Base-by-base conservation (phyloP, 2,888 invertebrate genomes). In the Heliconius cydno region DNA sequence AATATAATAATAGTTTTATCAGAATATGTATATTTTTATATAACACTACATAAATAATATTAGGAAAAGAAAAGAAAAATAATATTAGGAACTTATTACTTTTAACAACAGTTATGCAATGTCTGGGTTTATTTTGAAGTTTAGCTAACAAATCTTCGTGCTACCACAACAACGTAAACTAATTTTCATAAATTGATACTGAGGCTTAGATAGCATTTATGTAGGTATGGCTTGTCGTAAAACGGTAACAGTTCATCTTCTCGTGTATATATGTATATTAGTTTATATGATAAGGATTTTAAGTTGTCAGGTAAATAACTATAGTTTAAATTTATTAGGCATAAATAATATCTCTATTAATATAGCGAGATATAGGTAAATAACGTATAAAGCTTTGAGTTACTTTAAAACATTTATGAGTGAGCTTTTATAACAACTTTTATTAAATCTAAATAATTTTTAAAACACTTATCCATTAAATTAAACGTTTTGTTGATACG, bases 401-500 rank as follows among this genome's bases (percentile, higher is more conserved):
- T n/a, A 22, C 9, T 3, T 57, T n/a, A 57, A 57, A 57, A 22
- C 3, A n/a, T 57, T 57, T 7, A 57, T 22, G 6, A 34, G 34
- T 34, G 30, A 34, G 34, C 34, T 34, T 34, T 34, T 34, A 34
- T 34, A 34, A 34, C 34, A 34, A 34, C 7, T 34, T 34, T 34
- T 34, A 34, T 34, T 34, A 34, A 34, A 34, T 38, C 5, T 38
- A 12, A 2, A 38, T 13, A 41, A n/a, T 68, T 7, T 66, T 22
- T 38, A 68, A 68, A 25, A 25, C 15, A 25, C 38, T 41, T 68
- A 68, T 68, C n/a, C 6, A 68, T 68, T 68, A 41, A 41, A 34
- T 73, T n/a, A 73, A 73, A 73, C 72, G 72, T 57, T 72, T 73
- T 57, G 34, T 73, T 68, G 68, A 68, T 68, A 68, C 72, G 34